Conservation (phyloP, 2,113 vertebrate genomes). For the Syngnathus scovelli region DNA sequence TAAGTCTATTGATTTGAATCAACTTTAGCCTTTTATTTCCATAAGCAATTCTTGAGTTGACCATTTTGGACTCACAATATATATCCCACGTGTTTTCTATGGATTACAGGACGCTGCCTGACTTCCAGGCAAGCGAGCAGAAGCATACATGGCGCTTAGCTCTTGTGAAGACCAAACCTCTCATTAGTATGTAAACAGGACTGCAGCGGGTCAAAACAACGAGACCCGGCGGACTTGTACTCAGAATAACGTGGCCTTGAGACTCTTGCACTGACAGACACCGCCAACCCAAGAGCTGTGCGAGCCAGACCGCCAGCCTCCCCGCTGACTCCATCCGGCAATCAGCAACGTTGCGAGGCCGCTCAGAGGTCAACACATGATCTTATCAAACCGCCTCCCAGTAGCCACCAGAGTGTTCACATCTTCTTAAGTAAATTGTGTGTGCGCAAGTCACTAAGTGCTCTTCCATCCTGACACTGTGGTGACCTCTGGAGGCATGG, state of each 20-base stretch:
- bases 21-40: slow-evolving; percentile 43
- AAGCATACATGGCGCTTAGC: slow-evolving; percentile 22
- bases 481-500: slow-evolving; percentile 43
- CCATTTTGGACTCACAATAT: slow-evolving; percentile 34
- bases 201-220: slow-evolving; percentile 55
- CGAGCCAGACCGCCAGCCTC: slow-evolving; percentile 51
- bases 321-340: slow-evolving; percentile 53
- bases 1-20: slow-evolving; percentile 45
- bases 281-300: slow-evolving; percentile 41
- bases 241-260: slow-evolving; percentile 58
- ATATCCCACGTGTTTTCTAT: slow-evolving; percentile 29
- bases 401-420: slow-evolving; percentile 49
- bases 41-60: slow-evolving; percentile 38
- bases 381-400: slow-evolving; percentile 54
- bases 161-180: slow-evolving; percentile 36
- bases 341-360: slow-evolving; percentile 50
- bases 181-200: slow-evolving; percentile 65
- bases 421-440: slow-evolving; percentile 65
- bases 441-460: slow-evolving; percentile 47
- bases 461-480: slow-evolving; percentile 44
- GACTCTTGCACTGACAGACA: slow-evolving; percentile 55
- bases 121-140: slow-evolving; percentile 18
- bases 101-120: slow-evolving; percentile 23
- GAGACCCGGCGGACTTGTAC: slow-evolving; percentile 52
- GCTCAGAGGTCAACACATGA: slow-evolving; percentile 51